Evolutionary conservation across 2,113 vertebrate genomes (phyloP), one percentile per base, ranked within the genome.

Genomic region (Otus sunia): DNA sequence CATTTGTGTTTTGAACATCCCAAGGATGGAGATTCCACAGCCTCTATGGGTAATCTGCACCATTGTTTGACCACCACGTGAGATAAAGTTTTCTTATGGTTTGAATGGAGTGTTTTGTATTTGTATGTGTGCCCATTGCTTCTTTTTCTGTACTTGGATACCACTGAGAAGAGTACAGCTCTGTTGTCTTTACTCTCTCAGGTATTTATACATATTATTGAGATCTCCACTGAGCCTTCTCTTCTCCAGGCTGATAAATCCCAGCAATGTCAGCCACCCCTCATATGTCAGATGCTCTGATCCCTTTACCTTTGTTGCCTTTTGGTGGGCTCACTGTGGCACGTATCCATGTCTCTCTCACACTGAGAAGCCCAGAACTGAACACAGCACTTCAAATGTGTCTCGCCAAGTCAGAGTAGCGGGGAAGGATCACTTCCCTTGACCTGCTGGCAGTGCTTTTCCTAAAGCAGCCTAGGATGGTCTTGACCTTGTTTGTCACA

Each of bases 41-140:
- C 4, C 3, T 17, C 34, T 64, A 8, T 9, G 14, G 3, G 12
- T 45, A 85, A 74, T 19, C 15, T n/a, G 23, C 10, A 32, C 23
- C 15, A 13, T n/a, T 0, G 0, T 71, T 62, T 4, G 3, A 56
- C 45, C 21, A 60, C 12, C 4, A 19, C 5, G 39, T 41, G 39
- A 41, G 39, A 41, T 41, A 41, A 41, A 41, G 39, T 41, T 41
- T 41, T 49, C 8, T 37, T 81, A 5, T 10, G 52, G 10, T 72
- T 67, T 67, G 9, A 41, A 12, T 32, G 7, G 6, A 16, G 49
- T 7, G 8, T n/a, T 21, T 72, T 62, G 11, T 49, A 29, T 67
- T 90, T 86, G n/a, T 55, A 1, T 19, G 1, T 23, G 15, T 39
- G 23, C 41, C 36, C 2, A 5, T 37, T 86, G 10, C 19, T 71